A percentile compares a stretch with the other conserved stretches of the same genome.
Conservation (phyloP, 2,113 vertebrate species). For the Onychostruthus taczanowskii region DNA sequence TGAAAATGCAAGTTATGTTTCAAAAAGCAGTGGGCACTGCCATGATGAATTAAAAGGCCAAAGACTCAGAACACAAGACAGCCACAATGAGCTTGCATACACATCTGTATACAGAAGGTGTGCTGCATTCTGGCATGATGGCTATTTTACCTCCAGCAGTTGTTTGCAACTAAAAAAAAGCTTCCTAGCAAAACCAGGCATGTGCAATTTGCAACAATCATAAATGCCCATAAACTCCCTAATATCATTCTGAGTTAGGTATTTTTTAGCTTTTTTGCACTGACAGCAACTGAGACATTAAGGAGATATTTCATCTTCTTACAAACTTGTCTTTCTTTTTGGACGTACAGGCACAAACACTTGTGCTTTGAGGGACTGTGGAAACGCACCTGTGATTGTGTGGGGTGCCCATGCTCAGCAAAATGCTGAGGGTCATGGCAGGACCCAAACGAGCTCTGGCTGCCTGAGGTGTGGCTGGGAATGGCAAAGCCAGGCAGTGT, state of each 20-base stretch:
- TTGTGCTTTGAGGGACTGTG: neutral
- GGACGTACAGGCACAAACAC: neutral
- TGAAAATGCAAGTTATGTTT: neutral
- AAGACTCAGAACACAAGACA: neutral
- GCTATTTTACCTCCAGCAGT: neutral
- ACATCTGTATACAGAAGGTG: rapidly evolving
- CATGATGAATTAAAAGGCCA: neutral
- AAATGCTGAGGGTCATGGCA: neutral
- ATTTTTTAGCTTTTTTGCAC: neutral
- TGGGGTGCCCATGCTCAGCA: neutral
- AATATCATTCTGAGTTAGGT: neutral
- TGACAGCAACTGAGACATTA: neutral
- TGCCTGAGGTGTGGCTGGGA: neutral
- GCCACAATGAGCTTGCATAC: rapidly evolving
- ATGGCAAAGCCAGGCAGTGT: neutral
- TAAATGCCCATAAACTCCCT: neutral
- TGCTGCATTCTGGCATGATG: neutral
- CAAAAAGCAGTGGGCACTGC: neutral
- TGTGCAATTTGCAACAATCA: neutral
- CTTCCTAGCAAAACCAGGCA: neutral
- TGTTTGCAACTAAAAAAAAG: neutral
- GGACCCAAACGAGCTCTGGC: neutral
- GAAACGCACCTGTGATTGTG: neutral
- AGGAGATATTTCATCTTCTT: neutral
- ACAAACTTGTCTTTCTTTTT: neutral